phyloP scores from a whole-genome alignment of 2,888 invertebrate genomes.

The Drosophila limbata region DNA sequence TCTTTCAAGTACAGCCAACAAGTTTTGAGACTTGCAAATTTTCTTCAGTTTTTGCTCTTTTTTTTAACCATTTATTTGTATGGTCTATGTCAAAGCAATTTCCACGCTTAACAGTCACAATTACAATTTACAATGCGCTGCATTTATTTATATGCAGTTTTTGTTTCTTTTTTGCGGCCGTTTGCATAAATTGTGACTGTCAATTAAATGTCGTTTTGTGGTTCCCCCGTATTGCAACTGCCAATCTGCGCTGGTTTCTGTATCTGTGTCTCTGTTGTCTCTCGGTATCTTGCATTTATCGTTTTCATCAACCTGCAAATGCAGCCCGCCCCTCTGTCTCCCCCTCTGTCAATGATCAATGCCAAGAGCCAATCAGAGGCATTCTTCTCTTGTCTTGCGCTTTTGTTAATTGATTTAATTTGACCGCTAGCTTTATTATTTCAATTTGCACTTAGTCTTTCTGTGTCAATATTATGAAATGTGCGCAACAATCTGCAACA shows the following conservation, averaged over 20 bases:
- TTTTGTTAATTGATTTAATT: conserved; percentile 76
- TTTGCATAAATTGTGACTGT: conserved; percentile 79
- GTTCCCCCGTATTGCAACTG: conserved; percentile 54
- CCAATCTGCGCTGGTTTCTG: conserved; percentile 57
- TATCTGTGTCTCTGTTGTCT: conserved; percentile 26
- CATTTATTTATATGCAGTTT: conserved; percentile 39
- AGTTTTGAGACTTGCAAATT: conserved; percentile 5
- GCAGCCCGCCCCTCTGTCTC: conserved; percentile 20
- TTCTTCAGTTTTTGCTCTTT: background rate
- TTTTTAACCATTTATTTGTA: conserved; percentile 26
- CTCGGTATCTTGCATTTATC: conserved; percentile 55
- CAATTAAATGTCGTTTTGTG: conserved; percentile 71
- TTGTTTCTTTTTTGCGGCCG: conserved; percentile 51
- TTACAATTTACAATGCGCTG: conserved; percentile 41
- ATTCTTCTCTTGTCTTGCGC: conserved; percentile 56
- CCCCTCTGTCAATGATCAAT: conserved; percentile 31
- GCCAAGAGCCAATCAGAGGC: conserved; percentile 58
- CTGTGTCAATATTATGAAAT: conserved; percentile 72
- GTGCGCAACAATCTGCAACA: conserved; percentile 44
- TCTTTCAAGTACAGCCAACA: background rate
- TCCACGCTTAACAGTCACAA: conserved; percentile 53
- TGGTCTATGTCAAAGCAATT: conserved; percentile 47
- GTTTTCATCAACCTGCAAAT: conserved; percentile 41
- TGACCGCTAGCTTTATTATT: conserved; percentile 74
- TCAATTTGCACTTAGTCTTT: conserved; percentile 73